Evolutionary conservation across 2,113 vertebrate species (phyloP).

Genomic region (Neoarius graeffei): DNA sequence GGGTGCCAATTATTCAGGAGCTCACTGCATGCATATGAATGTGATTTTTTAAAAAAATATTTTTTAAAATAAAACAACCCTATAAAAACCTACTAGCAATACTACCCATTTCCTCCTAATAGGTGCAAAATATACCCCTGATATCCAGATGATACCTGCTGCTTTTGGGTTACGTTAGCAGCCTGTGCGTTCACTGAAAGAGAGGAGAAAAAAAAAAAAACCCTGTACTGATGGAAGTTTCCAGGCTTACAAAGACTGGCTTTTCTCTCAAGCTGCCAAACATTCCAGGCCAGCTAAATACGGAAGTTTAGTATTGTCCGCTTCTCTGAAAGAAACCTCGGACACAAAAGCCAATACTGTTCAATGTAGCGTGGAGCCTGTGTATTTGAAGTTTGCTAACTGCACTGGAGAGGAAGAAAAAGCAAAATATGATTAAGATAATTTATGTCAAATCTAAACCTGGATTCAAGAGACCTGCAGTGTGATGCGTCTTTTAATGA

Average conservation of each 20-base stretch:
- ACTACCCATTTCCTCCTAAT: neutral
- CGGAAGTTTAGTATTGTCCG: constrained; percentile 72
- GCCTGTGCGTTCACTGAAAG: neutral
- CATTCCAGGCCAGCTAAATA: constrained; percentile 65
- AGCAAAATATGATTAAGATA: neutral
- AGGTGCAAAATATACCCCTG: neutral
- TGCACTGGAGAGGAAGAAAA: neutral
- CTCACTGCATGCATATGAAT: neutral
- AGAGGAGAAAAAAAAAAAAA: neutral
- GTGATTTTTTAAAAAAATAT: neutral
- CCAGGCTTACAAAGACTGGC: constrained; percentile 54
- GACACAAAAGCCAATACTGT: constrained; percentile 64
- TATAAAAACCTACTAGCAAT: neutral
- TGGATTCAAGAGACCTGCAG: neutral
- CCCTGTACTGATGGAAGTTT: constrained; percentile 53
- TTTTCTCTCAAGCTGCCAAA: constrained; percentile 48
- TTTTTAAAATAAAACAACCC: neutral
- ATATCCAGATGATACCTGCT: neutral
- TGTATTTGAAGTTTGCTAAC: constrained; percentile 21
- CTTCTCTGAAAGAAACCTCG: constrained; percentile 63
- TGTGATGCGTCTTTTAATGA: neutral
- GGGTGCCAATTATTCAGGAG: neutral
- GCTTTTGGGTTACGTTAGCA: constrained; percentile 26
- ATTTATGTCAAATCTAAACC: neutral
- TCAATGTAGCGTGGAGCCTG: constrained; percentile 52